Conservation (phyloP, 2,888 invertebrate genomes). For the Mylabris sibirica region DNA sequence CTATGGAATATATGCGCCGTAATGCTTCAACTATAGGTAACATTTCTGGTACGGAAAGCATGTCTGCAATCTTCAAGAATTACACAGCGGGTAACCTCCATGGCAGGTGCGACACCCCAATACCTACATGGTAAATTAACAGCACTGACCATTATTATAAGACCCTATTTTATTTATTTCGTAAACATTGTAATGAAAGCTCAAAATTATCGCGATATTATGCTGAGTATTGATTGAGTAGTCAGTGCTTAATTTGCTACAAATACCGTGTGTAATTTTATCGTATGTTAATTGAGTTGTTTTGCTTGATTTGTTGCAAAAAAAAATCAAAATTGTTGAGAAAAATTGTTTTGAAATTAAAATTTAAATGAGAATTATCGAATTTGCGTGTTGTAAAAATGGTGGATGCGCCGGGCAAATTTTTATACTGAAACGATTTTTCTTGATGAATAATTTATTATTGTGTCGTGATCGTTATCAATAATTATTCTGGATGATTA, state of each 20-base stretch:
- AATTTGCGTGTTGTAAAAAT: background rate
- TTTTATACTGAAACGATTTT: background rate
- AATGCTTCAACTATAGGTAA: constrained; percentile 88
- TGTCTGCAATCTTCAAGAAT: constrained; percentile 90
- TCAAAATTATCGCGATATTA: background rate
- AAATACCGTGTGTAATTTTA: constrained; percentile 16
- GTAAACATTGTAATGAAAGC: background rate
- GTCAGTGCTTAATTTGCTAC: constrained; percentile 28
- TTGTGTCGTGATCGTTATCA: background rate
- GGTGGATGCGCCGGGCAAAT: background rate
- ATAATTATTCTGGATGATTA: background rate
- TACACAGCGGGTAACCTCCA: constrained; percentile 85
- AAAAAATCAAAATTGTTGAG: too few relatives aligned
- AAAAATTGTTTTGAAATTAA: background rate
- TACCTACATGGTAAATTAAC: constrained; percentile 66
- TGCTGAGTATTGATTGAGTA: constrained; percentile 7
- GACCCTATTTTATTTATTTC: background rate
- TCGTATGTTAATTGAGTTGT: background rate
- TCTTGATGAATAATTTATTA: background rate
- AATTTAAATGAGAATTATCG: background rate
- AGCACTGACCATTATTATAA: constrained; percentile 49
- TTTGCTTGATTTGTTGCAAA: background rate
- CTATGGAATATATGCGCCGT: constrained; percentile 88
- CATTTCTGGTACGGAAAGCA: constrained; percentile 87
- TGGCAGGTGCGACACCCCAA: constrained; percentile 76